Evolutionary conservation across 2,797 vertebrate species (phyloP).

Genomic region (Hozukius guyotensis): DNA sequence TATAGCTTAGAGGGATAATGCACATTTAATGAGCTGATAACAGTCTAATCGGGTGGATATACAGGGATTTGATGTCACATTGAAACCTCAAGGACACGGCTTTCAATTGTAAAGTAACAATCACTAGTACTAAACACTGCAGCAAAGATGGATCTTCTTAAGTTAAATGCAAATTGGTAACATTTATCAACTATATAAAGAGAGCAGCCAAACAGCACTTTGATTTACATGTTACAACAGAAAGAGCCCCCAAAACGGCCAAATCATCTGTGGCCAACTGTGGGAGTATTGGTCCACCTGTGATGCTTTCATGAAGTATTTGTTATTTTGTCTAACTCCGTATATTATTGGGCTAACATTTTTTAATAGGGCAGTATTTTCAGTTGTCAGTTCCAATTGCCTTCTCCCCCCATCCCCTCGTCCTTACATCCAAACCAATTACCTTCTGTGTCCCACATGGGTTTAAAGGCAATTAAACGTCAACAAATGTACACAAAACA

Average conservation of each 20-base stretch:
- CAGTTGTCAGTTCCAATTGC: slow-evolving; percentile 50
- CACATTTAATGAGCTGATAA: not conserved
- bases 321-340: slow-evolving; percentile 30
- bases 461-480: slow-evolving; percentile 67
- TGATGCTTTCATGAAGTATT: slow-evolving; percentile 34
- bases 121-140: not conserved
- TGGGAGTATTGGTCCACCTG: slow-evolving; percentile 35
- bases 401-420: slow-evolving; percentile 15
- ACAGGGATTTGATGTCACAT: not conserved
- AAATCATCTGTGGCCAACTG: slow-evolving; percentile 36
- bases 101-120: slow-evolving; percentile 6
- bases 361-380: slow-evolving; percentile 51
- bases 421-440: slow-evolving; percentile 64
- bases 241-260: slow-evolving; percentile 5
- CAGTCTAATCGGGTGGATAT: not conserved
- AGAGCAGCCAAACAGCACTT: slow-evolving; percentile 40
- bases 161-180: slow-evolving; percentile 37
- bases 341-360: slow-evolving; percentile 25
- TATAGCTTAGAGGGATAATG: not conserved
- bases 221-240: slow-evolving; percentile 39
- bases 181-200: slow-evolving; percentile 35
- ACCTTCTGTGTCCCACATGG: slow-evolving; percentile 46
- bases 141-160: slow-evolving; percentile 28
- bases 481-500: slow-evolving; percentile 61
- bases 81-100: slow-evolving; percentile 16